phyloP scores from a whole-genome alignment of 2,797 vertebrate genomes.

The Channallabes apus region DNA sequence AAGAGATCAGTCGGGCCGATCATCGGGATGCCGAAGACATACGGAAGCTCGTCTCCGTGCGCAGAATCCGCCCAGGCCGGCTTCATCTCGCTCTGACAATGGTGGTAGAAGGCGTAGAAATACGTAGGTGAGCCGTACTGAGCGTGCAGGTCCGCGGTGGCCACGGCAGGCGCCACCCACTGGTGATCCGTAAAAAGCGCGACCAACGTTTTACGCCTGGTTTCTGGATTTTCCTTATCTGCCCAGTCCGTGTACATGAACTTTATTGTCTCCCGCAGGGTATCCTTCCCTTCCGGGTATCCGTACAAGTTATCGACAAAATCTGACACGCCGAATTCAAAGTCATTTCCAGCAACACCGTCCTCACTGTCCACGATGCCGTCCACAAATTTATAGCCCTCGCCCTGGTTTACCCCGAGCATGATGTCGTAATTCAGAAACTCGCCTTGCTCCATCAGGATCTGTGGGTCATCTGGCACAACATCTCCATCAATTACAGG shows the following conservation, averaged over 20 bases:
- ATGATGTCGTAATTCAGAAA: slow-evolving; percentile 99
- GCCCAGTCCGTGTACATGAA: slow-evolving; percentile 99
- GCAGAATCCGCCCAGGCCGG: slow-evolving; percentile 94
- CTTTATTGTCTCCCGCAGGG: slow-evolving; percentile 91
- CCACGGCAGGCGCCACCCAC: slow-evolving; percentile 96
- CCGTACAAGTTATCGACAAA: slow-evolving; percentile 96
- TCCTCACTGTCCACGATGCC: slow-evolving; percentile 92
- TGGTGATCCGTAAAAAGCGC: slow-evolving; percentile 97
- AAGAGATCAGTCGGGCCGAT: slow-evolving; percentile 91
- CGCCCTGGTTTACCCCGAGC: slow-evolving; percentile 96
- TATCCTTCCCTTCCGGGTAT: slow-evolving; percentile 91
- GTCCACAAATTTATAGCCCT: slow-evolving; percentile 93
- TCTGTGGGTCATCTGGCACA: slow-evolving; percentile 97
- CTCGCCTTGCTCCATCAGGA: slow-evolving; percentile 98
- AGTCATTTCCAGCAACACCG: slow-evolving; percentile 89
- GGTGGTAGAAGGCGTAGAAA: slow-evolving; percentile 98
- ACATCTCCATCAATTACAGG: slow-evolving; percentile 97
- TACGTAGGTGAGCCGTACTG: slow-evolving; percentile 98
- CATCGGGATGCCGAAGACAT: slow-evolving; percentile 93
- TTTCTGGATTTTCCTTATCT: slow-evolving; percentile 90
- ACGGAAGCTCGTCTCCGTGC: slow-evolving; percentile 95
- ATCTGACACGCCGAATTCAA: slow-evolving; percentile 92
- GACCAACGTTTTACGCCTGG: slow-evolving; percentile 88
- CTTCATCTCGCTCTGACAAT: slow-evolving; percentile 95
- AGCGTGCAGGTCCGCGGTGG: slow-evolving; percentile 93